Percentiles rank a stretch among this genome's conserved stretches.
phyloP scores from a whole-genome alignment of 2,113 vertebrate species.

The Terrapene triunguis region DNA sequence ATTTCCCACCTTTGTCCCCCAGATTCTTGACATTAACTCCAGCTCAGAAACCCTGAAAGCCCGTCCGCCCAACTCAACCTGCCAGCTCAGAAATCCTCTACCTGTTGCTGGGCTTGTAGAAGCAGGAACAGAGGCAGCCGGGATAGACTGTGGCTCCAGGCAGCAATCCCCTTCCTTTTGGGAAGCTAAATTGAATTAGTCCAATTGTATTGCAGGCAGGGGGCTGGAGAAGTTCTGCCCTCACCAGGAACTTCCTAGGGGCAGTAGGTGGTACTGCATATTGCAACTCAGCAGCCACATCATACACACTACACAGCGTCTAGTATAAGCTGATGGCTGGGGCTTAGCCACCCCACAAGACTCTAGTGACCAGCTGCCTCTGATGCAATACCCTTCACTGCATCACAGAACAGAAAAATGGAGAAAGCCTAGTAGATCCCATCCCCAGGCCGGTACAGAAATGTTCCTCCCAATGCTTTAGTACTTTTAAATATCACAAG shows the following conservation, averaged over 20 bases:
- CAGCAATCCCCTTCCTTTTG: neutral
- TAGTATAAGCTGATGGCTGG: neutral
- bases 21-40: neutral
- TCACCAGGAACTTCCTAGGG: neutral
- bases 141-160: neutral
- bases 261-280: neutral
- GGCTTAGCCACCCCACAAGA: no score
- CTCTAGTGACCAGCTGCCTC: neutral
- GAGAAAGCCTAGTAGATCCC: neutral
- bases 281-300: neutral
- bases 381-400: no score
- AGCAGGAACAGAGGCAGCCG: neutral
- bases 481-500: neutral
- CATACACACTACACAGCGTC: neutral
- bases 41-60: neutral
- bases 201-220: neutral
- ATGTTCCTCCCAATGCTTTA: neutral
- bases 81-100: neutral
- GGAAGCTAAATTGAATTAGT: neutral
- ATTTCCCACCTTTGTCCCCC: neutral
- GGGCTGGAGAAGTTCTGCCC: neutral
- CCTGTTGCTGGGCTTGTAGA: neutral
- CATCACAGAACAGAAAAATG: neutral
- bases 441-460: no score
- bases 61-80: neutral